Percentiles rank a stretch among this genome's conserved stretches.
phyloP scores from a whole-genome alignment of 2,113 vertebrate species.

The Leucoraja erinaceus region DNA sequence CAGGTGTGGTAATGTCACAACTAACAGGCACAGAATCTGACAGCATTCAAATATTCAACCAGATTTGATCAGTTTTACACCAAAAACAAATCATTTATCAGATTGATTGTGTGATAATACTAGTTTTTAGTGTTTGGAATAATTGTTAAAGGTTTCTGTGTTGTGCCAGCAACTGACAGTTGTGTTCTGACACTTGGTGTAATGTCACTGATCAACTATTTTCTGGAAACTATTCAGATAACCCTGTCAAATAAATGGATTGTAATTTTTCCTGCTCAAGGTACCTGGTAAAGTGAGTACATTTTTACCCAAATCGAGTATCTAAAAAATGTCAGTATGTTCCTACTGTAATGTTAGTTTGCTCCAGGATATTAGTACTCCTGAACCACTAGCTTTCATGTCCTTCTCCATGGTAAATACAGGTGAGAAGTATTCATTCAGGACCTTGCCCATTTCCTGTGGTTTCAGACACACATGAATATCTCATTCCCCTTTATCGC shows the following conservation, averaged over 20 bases:
- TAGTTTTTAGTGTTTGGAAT: too few species aligned
- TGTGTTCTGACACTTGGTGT: neutral
- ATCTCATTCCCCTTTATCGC: too few species aligned
- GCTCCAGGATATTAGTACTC: too few species aligned
- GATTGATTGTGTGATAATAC: neutral
- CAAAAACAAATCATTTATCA: neutral
- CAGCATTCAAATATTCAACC: slow-evolving; percentile 7
- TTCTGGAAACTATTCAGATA: neutral
- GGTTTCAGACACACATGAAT: neutral
- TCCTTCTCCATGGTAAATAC: too few species aligned
- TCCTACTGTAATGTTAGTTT: neutral
- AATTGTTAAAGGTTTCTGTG: neutral
- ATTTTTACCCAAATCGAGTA: neutral
- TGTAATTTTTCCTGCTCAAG: neutral
- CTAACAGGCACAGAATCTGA: neutral
- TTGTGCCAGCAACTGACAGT: neutral
- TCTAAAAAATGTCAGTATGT: neutral
- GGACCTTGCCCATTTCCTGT: too few species aligned
- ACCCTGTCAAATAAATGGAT: neutral
- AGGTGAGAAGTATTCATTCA: too few species aligned
- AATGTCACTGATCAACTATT: neutral
- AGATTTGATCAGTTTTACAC: neutral
- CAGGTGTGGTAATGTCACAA: slow-evolving; percentile 65
- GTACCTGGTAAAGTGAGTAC: neutral
- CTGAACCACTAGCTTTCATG: too few species aligned